These are phyloP conservation scores for Channa maculata DNA, from an alignment of 2,113 vertebrate species.

Conservation along the genomic window DNA sequence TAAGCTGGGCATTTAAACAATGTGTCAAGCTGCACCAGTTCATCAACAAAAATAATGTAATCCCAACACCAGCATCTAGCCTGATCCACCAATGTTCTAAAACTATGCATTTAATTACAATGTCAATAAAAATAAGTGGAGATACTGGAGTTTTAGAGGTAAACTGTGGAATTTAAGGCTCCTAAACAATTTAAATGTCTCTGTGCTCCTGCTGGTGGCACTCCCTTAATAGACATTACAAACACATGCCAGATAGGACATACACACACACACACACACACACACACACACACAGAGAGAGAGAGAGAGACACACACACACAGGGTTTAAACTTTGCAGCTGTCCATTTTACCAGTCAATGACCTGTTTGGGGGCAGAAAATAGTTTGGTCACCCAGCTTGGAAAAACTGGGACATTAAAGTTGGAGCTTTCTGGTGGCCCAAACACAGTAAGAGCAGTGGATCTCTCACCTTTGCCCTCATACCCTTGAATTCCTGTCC, in stretches of 20 bases:
- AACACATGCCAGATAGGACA: conserved; percentile 64
- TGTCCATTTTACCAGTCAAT: conserved; percentile 67
- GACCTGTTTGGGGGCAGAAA: conserved; percentile 44
- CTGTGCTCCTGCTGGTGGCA: conserved; percentile 30
- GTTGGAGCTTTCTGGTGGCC: not conserved
- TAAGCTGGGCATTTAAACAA: too few species aligned
- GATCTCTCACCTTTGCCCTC: conserved; percentile 57
- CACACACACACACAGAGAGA: conserved; percentile 38
- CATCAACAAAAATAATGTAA: too few species aligned
- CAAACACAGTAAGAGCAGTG: not conserved
- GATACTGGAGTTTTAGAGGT: not conserved
- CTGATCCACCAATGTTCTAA: too few species aligned
- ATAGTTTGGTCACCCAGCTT: conserved; percentile 38
- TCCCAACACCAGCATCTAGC: too few species aligned
- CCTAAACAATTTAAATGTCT: conserved; percentile 44
- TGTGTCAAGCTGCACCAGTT: too few species aligned
- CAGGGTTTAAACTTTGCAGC: conserved; percentile 71
- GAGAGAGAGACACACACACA: conserved; percentile 21
- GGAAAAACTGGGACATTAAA: conserved; percentile 3
- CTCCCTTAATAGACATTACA: conserved; percentile 58
- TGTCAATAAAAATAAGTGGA: too few species aligned
- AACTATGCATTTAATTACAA: too few species aligned
- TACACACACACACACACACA: conserved; percentile 37
- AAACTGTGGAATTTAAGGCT: conserved; percentile 28
- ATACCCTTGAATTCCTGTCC: conserved; percentile 60